Percentiles rank a stretch among this genome's conserved stretches.
Conservation (phyloP, 2,113 vertebrate species). For the Rhynchomys soricoides region DNA sequence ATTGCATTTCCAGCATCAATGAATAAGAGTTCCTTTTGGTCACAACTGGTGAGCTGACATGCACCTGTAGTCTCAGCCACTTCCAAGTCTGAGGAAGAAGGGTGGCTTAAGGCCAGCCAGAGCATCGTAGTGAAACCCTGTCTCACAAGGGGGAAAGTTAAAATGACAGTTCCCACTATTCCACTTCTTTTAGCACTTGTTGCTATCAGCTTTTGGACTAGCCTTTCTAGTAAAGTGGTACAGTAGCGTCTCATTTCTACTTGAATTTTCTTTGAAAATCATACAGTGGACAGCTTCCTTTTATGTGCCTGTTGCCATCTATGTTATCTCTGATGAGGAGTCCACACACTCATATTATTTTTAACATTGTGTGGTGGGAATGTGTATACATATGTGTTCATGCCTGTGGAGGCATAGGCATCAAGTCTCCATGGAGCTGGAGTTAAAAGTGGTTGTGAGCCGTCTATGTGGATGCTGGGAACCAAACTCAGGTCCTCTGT, state of each 20-base stretch:
- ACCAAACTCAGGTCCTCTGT: not conserved
- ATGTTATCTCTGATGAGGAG: not conserved
- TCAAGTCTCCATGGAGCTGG: not conserved
- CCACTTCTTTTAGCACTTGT: not conserved
- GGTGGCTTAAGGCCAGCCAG: not conserved
- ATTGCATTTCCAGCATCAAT: not conserved
- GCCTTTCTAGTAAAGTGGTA: not conserved
- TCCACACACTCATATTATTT: not conserved
- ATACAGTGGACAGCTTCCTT: not conserved
- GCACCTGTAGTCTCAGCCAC: not conserved
- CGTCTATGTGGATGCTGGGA: not conserved
- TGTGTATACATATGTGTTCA: not conserved
- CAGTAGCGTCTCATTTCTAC: not conserved
- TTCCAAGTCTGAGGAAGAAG: not conserved
- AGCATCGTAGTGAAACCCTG: not conserved
- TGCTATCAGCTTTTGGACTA: not conserved
- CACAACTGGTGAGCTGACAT: not conserved
- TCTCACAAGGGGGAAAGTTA: not conserved
- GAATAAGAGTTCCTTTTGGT: not conserved
- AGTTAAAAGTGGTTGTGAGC: not conserved
- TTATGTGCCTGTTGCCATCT: not conserved
- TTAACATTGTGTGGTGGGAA: not conserved
- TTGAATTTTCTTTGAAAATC: not conserved
- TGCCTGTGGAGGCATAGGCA: not conserved
- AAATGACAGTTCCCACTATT: not conserved